Base-by-base conservation (phyloP, 1,140 invertebrate species). In the Danaus melanippus region DNA sequence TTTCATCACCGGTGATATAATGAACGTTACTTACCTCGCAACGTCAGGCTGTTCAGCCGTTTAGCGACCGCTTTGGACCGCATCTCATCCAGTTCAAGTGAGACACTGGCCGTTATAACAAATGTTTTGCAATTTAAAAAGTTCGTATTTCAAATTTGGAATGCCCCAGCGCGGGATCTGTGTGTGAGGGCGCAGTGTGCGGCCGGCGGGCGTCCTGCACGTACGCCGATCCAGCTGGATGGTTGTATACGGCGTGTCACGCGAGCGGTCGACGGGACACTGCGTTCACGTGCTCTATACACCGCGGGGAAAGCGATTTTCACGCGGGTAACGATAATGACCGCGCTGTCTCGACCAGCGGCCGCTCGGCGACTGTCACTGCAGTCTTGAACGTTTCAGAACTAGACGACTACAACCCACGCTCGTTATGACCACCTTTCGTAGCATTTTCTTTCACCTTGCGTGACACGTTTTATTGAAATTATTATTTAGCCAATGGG, bases 41-140 rank as follows among this genome's bases (percentile, higher is more conserved):
- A 7, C 21, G 21, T 32, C 21, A 32, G 87, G 78, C 49, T 88
- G 81, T 15, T 32, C 21, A 89, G 74, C 62, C 86, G 84, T 75
- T 88, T 87, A 54, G 88, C 88, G 42, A 89, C 84, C 58, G 88
- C 87, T 73, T 89, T 89, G 42, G 86, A 88, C 74, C 88, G 79
- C 88, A 89, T 89, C 66, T 74, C 71, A 66, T 72, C 70, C 75
- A 74, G 71, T 63, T 71, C 55, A 60, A 65, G 66, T 58, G 67
- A 66, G 67, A 75, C 67, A 71, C 62, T 67, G 58, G 56, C 65
- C 66, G 71, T 71, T 76, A 80, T 71, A 58, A 76, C 62, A 65
- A 74, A 83, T 84, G 53, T 56, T n/a, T 60, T 54, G 47, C 61
- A 58, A 66, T 67, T 32, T 51, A 61, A 79, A 84, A 76, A 69